A percentile compares a stretch with the other conserved stretches of the same genome.
phyloP scores from a whole-genome alignment of 2,888 invertebrate species.

The Sepiola atlantica region DNA sequence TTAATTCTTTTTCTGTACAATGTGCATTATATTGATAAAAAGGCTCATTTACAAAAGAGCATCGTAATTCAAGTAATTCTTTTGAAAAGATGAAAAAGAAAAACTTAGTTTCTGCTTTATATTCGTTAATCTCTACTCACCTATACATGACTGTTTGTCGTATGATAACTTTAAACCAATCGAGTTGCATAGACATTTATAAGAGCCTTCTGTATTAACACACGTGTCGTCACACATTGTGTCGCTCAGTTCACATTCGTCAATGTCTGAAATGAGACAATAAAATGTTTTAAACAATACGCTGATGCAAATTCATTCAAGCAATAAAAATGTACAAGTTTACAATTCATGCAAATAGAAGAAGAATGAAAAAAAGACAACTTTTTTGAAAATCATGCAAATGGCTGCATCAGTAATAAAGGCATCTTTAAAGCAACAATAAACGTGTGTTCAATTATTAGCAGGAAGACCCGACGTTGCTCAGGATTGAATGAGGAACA shows the following conservation, averaged over 20 bases:
- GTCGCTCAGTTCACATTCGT: constrained; percentile 57
- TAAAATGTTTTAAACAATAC: neutral
- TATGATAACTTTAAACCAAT: constrained; percentile 60
- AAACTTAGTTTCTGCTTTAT: neutral
- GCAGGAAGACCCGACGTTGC: no score
- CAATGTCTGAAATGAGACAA: constrained; percentile 52
- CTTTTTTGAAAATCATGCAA: neutral
- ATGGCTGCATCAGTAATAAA: neutral
- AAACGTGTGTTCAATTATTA: no score
- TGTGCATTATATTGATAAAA: neutral
- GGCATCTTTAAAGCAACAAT: constrained; percentile 15
- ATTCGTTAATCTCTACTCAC: constrained; percentile 48
- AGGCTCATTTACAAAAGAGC: neutral
- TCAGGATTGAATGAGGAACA: no score
- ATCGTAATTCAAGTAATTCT: neutral
- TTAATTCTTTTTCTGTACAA: no score
- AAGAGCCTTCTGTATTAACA: constrained; percentile 63
- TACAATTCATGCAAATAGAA: neutral
- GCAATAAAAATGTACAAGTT: neutral
- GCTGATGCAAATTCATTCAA: neutral
- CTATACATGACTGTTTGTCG: constrained; percentile 57
- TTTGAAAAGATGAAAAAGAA: neutral
- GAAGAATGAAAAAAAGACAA: neutral
- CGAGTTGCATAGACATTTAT: constrained; percentile 58
- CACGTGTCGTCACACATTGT: constrained; percentile 61